Conservation (phyloP, 1,140 invertebrate genomes). For the Bombyx mandarina region DNA sequence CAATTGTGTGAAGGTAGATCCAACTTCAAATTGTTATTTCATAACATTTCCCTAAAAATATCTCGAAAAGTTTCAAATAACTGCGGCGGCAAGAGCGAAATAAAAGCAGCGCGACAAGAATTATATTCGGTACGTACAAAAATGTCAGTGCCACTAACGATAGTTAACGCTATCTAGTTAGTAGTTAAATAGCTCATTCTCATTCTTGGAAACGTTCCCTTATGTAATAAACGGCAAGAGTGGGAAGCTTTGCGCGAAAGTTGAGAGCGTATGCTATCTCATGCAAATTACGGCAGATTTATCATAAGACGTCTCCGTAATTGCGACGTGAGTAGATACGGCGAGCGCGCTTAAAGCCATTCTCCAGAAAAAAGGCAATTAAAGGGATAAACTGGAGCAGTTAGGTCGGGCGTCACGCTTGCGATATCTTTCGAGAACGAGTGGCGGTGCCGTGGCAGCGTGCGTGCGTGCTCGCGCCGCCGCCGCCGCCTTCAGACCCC, state of each 20-base stretch:
- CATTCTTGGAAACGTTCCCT: constrained; percentile 62
- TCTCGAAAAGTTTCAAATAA: constrained; percentile 10
- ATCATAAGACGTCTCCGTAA: constrained; percentile 70
- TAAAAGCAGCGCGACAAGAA: constrained; percentile 13
- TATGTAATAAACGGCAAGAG: constrained; percentile 68
- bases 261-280: constrained; percentile 70
- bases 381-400: constrained; percentile 66
- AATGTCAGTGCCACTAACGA: constrained; percentile 25
- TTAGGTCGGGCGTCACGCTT: constrained; percentile 51
- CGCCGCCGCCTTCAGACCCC: constrained; percentile 35
- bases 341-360: constrained; percentile 54
- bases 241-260: constrained; percentile 63
- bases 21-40: constrained; percentile 45
- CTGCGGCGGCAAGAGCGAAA: constrained; percentile 11
- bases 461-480: constrained; percentile 31
- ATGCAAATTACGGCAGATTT: constrained; percentile 71
- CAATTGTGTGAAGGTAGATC: constrained; percentile 50
- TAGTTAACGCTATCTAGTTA: constrained; percentile 52
- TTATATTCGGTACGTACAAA: constrained; percentile 6
- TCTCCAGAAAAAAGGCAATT: constrained; percentile 68
- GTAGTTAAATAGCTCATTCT: constrained; percentile 64
- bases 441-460: constrained; percentile 14
- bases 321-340: constrained; percentile 70
- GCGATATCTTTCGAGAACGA: constrained; percentile 32
- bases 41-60: constrained; percentile 35